Base-by-base conservation (phyloP, 2,113 vertebrate species). In the Sinocyclocheilus anshuiensis region DNA sequence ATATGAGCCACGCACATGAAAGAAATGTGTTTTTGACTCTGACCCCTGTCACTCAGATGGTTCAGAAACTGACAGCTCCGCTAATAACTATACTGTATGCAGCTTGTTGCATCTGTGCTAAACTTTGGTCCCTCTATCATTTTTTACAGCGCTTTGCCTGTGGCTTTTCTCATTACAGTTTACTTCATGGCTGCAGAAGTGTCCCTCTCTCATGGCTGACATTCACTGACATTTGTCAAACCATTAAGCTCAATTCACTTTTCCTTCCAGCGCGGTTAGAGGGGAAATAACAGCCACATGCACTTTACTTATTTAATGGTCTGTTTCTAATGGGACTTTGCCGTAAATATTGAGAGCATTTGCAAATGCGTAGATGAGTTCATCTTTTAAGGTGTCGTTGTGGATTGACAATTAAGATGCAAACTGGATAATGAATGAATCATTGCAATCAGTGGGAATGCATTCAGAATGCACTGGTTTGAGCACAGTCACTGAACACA, bases 171-270 rank as follows among this genome's bases (percentile, higher is more conserved):
- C 79, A 88, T 75, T 74, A 88, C 75, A 10, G n/a, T 81, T 63
- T 85, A 59, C 77, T 77, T 67, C 24, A 72, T 69, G 33, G 55
- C 53, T 5, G 71, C 42, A 77, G 18, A 74, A 82, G 65, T 57
- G 83, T 77, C 75, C 15, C 76, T 77, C 20, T 82, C 67, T 75
- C 77, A 53, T n/a, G 45, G 76, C 84, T 89, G 86, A 89, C 88
- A 89, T 89, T 89, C 81, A 81, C 85, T 71, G 82, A 84, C 83
- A 87, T 89, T 89, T 89, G 78, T 86, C 86, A 89, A 89, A 77
- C 61, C 86, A 89, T 89, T 87, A 82, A 87, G 75, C 86, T 55
- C 26, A 69, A 53, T 82, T 86, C 63, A 65, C 72, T 57, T 36
- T 63, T 12, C 65, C 81, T 84, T 57, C 29, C 67, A 67, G 82